These are phyloP conservation scores for Bujurquina vittata DNA, from an alignment of 2,113 vertebrate species.

Conservation along the genomic window DNA sequence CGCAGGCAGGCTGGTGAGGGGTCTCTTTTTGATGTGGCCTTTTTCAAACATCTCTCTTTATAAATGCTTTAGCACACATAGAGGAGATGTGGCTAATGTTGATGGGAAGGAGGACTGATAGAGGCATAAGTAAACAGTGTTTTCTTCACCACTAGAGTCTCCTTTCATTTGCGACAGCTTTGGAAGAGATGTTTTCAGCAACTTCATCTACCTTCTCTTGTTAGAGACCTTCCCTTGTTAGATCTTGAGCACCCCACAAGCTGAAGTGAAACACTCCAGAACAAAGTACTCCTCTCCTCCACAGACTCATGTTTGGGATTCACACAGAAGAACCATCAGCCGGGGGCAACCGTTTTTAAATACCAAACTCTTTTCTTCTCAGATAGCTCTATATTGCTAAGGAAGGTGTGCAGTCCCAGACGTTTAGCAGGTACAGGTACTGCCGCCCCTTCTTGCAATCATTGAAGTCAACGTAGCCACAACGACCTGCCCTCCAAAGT, in stretches of 20 bases:
- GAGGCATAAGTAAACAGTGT: background rate
- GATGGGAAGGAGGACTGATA: too few relatives aligned
- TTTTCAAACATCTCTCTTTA: background rate
- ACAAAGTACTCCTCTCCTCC: background rate
- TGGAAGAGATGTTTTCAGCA: background rate
- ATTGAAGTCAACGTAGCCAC: background rate
- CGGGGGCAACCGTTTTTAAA: too few relatives aligned
- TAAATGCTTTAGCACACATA: background rate
- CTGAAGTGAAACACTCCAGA: background rate
- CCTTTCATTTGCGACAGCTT: background rate
- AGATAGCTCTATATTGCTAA: too few relatives aligned
- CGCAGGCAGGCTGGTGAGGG: background rate
- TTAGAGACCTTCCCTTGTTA: too few relatives aligned
- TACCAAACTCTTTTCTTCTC: too few relatives aligned
- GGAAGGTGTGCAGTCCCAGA: too few relatives aligned
- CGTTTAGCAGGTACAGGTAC: too few relatives aligned
- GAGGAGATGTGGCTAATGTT: background rate
- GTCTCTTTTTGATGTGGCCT: background rate
- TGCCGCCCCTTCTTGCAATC: background rate
- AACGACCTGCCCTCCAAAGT: background rate
- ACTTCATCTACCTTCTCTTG: background rate
- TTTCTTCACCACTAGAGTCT: background rate
- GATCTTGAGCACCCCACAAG: background rate
- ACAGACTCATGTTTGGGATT: too few relatives aligned
- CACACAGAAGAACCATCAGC: too few relatives aligned